These are phyloP conservation scores for Melitaea athalia DNA, from an alignment of 2,888 invertebrate species.

Conservation along the genomic window DNA sequence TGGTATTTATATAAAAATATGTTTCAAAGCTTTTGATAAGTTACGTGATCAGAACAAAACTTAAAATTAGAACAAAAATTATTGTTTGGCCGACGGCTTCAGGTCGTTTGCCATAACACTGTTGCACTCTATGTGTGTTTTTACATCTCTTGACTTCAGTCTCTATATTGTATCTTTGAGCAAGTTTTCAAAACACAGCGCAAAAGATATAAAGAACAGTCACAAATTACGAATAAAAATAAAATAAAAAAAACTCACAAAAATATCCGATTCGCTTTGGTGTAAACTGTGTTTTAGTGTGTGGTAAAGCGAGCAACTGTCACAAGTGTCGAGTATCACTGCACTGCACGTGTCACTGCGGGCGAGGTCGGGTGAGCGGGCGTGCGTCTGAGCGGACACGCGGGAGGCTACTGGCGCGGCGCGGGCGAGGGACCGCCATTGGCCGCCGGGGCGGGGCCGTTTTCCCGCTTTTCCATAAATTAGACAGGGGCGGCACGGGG, in stretches of 20 bases:
- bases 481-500: conserved; percentile 40
- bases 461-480: conserved; percentile 40
- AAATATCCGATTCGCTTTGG: background rate
- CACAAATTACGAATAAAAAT: background rate
- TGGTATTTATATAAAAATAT: no score
- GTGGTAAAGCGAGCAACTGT: conserved; percentile 23
- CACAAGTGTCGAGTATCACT: conserved; percentile 41
- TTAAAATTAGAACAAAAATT: no score
- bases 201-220: background rate
- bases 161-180: no score
- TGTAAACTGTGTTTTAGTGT: background rate
- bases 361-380: background rate
- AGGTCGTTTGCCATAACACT: no score
- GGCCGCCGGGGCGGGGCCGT: conserved; percentile 37
- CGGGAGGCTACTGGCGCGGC: conserved; percentile 43
- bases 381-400: conserved; percentile 43
- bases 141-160: no score
- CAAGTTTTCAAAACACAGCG: background rate
- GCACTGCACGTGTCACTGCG: conserved; percentile 25
- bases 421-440: conserved; percentile 39
- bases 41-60: no score
- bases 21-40: no score
- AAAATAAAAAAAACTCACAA: background rate
- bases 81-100: no score
- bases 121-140: no score